phyloP scores from a whole-genome alignment of 2,888 invertebrate genomes.

The Cephus pulcher region DNA sequence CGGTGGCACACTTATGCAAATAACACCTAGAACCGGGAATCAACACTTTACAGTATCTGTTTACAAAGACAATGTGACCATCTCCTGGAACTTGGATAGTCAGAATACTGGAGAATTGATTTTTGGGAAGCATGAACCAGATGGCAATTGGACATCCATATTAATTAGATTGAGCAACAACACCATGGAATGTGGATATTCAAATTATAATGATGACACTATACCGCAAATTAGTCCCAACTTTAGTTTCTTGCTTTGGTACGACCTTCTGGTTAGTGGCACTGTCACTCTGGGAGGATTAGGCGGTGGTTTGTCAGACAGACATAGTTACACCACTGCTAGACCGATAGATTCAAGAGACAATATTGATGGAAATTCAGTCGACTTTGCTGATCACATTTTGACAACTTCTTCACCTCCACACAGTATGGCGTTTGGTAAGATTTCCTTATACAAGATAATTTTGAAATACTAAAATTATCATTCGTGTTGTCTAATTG shows the following conservation, averaged over 20 bases:
- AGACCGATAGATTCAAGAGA: conserved; percentile 40
- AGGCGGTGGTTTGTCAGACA: conserved; percentile 42
- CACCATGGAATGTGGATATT: conserved; percentile 53
- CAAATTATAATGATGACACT: conserved; percentile 49
- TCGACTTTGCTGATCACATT: conserved; percentile 54
- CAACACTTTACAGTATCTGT: conserved; percentile 78
- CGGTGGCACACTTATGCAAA: conserved; percentile 83
- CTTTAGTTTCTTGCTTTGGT: conserved; percentile 59
- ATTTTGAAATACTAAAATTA: not conserved
- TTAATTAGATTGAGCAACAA: conserved; percentile 68
- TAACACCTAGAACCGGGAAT: conserved; percentile 68
- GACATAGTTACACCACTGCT: conserved; percentile 50
- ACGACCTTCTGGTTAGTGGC: conserved; percentile 56
- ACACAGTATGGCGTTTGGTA: conserved; percentile 56
- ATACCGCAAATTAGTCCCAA: conserved; percentile 46
- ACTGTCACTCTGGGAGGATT: conserved; percentile 59
- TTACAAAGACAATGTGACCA: conserved; percentile 76
- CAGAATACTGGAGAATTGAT: conserved; percentile 62
- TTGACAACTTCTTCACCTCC: conserved; percentile 56
- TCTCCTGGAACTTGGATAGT: conserved; percentile 74
- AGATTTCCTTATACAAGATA: conserved; percentile 9
- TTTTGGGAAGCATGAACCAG: conserved; percentile 72
- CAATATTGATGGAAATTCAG: conserved; percentile 54
- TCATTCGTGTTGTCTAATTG: not conserved
- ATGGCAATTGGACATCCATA: conserved; percentile 77